phyloP scores from a whole-genome alignment of 1,140 invertebrate species.

The Caenorhabditis inopinata region DNA sequence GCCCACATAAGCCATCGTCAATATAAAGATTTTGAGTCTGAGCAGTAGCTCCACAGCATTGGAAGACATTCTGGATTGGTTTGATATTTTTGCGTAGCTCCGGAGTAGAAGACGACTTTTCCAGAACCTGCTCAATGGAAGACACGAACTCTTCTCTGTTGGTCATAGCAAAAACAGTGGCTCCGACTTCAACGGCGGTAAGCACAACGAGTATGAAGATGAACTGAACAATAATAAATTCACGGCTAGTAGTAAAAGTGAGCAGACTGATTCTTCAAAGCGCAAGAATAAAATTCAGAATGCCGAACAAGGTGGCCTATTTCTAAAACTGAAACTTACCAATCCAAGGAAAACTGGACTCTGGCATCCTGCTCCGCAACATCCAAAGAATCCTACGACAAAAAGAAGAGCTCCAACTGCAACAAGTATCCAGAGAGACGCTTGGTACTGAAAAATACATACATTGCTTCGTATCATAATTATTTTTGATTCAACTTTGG shows the following conservation, averaged over 20 bases:
- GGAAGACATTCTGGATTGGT: conserved; percentile 57
- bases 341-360: conserved; percentile 55
- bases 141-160: conserved; percentile 52
- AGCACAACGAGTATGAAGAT: conserved; percentile 62
- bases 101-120: conserved; percentile 47
- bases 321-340: conserved; percentile 48
- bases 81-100: conserved; percentile 56
- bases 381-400: conserved; percentile 64
- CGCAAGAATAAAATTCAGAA: no score
- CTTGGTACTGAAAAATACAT: conserved; percentile 60
- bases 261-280: no score
- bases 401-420: conserved; percentile 62
- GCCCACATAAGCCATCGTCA: conserved; percentile 49
- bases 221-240: conserved; percentile 51
- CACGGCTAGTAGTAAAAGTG: neutral
- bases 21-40: conserved; percentile 48
- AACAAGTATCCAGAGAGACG: conserved; percentile 62
- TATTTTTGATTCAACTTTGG: neutral
- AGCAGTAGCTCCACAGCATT: conserved; percentile 63
- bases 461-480: neutral
- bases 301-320: no score
- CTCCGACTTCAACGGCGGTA: conserved; percentile 56
- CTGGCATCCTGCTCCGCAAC: conserved; percentile 63
- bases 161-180: conserved; percentile 53
- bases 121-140: conserved; percentile 43